phyloP scores from a whole-genome alignment of 2,797 vertebrate species.

The Phylloscopus collybita region DNA sequence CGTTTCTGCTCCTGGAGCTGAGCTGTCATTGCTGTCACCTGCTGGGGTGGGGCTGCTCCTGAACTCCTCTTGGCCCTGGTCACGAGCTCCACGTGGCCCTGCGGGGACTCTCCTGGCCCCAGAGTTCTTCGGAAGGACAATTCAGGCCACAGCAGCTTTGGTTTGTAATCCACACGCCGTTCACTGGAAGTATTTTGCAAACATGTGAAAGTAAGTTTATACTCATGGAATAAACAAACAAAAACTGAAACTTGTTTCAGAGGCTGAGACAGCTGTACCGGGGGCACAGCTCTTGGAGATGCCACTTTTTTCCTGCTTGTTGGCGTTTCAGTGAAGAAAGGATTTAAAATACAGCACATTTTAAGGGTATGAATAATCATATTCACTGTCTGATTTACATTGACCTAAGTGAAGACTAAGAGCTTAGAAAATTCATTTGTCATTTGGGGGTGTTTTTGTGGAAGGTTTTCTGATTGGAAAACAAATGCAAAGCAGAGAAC shows the following conservation, averaged over 20 bases:
- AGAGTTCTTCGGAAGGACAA: not conserved
- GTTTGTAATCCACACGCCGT: fast-evolving
- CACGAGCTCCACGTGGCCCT: fast-evolving
- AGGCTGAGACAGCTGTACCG: not conserved
- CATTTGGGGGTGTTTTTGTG: not conserved
- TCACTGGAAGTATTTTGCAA: not conserved
- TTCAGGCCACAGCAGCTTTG: not conserved
- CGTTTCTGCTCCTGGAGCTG: not conserved
- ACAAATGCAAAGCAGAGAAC: not conserved
- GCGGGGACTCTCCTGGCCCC: fast-evolving
- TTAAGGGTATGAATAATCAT: conserved; percentile 1
- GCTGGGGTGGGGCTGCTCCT: not conserved
- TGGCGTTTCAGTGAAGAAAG: not conserved
- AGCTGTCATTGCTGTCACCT: not conserved
- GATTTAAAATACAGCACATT: not conserved
- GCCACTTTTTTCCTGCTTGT: not conserved
- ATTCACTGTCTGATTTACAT: not conserved
- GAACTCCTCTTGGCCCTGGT: not conserved
- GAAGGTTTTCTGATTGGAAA: not conserved
- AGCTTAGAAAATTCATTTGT: not conserved
- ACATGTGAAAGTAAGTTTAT: not conserved
- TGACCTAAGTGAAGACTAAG: not conserved
- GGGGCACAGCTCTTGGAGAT: not conserved
- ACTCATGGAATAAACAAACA: not conserved
- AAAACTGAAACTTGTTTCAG: not conserved